Evolutionary conservation across 2,888 invertebrate species (phyloP), one percentile per base, ranked within the genome.

Genomic region (Drosophila mulleri): DNA sequence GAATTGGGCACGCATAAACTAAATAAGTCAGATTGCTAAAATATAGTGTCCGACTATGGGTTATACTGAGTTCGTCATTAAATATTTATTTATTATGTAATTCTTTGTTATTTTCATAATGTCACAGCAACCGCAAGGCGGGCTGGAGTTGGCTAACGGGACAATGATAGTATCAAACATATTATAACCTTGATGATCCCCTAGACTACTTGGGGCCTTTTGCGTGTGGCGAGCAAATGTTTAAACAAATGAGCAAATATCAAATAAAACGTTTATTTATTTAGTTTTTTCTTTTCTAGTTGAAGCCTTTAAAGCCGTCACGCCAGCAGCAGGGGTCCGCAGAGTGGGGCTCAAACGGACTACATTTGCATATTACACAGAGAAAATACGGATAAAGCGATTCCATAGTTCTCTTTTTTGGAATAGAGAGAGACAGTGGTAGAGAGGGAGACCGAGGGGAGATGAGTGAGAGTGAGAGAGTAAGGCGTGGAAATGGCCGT

Each of bases 341-440:
- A 42, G 23, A 39, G 39, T 39, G 11, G 26, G 23, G 16, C 3
- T 29, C 53, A 26, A 35, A 59, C 44, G 20, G 26, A 26, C 56
- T 37, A 23, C 50, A 75, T 71, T 75, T 75, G 58, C 71, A 75
- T 76, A 62, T 75, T 58, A 71, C 57, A 57, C 12, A 67, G 47
- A 35, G 41, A 32, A 72, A 72, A 72, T 45, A 59, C 44, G 59
- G 53, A 60, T 57, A 50, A 53, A 66, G 45, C 29, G 45, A 77
- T 67, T 82, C 74, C 64, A 73, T 71, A 59, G 76, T 66, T 63
- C 71, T 63, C 58, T 65, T 23, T 20, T 20, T 37, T 23, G 16
- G 14, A 0, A 32, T 20, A 65, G 62, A 35, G 48, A 57, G 54
- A 37, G 44, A 63, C 71, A 67, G 68, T 16, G n/a, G n/a, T n/a